phyloP scores from a whole-genome alignment of 2,797 vertebrate species.

The Anguilla marmorata region DNA sequence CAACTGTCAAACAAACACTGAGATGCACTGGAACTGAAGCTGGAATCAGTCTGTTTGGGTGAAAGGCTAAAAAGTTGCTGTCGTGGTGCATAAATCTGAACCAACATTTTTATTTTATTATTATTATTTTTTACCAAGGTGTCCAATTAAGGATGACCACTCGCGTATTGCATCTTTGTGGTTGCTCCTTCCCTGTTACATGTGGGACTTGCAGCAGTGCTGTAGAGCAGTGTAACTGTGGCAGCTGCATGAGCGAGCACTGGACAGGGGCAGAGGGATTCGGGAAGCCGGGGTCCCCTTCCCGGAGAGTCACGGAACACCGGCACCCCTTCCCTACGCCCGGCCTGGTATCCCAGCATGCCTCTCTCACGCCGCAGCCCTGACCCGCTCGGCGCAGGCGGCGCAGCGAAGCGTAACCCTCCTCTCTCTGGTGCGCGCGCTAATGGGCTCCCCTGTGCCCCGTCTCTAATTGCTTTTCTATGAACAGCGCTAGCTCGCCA shows the following conservation, averaged over 20 bases:
- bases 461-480: constrained; percentile 32
- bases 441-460: constrained; percentile 35
- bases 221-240: not conserved
- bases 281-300: not conserved
- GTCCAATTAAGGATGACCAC: constrained; percentile 54
- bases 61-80: not conserved
- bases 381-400: not conserved
- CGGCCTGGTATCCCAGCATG: constrained; percentile 24
- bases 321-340: not conserved
- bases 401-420: constrained; percentile 33
- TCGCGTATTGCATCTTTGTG: constrained; percentile 44
- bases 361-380: not conserved
- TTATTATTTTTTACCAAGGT: constrained; percentile 36
- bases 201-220: not conserved
- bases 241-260: not conserved
- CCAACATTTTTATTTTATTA: not conserved
- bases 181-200: too few species aligned
- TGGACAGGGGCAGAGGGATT: not conserved
- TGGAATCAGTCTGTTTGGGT: constrained; percentile 26
- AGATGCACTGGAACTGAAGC: constrained; percentile 6
- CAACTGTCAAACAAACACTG: constrained; percentile 38
- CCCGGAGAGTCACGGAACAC: not conserved
- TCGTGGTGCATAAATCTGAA: not conserved
- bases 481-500: not conserved
- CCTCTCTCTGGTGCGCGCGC: not conserved